A percentile compares a stretch with the other conserved stretches of the same genome.
Evolutionary conservation across 2,113 vertebrate species (phyloP).

Genomic region (Cyanocitta stelleri): DNA sequence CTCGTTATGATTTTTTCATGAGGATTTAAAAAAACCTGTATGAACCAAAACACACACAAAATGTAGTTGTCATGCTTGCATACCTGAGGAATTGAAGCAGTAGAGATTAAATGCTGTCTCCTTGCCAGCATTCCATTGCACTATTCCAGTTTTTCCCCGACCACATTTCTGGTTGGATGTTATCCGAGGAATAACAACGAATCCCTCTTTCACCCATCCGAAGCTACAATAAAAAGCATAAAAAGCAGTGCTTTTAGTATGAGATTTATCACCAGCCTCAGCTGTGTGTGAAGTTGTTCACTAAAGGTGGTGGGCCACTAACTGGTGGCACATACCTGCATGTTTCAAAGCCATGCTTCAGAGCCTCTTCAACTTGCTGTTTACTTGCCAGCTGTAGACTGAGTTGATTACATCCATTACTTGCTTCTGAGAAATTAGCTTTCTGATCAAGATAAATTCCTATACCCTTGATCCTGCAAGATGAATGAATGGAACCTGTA

Average conservation of each 20-base stretch:
- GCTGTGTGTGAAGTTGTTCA: not conserved
- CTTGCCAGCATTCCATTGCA: conserved; percentile 58
- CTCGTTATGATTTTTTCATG: not conserved
- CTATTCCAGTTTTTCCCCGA: conserved; percentile 70
- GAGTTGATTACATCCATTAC: conserved; percentile 67
- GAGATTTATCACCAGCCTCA: not conserved
- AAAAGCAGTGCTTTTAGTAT: not conserved
- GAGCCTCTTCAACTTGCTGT: conserved; percentile 73
- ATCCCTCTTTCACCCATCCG: conserved; percentile 84
- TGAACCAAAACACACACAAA: not conserved
- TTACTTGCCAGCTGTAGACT: conserved; percentile 76
- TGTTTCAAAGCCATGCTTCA: conserved; percentile 79
- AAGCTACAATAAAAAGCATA: conserved; percentile 71
- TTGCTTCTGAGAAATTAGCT: conserved; percentile 76
- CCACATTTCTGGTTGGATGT: conserved; percentile 77
- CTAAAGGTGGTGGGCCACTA: not conserved
- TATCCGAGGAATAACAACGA: conserved; percentile 80
- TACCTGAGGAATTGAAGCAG: conserved; percentile 89
- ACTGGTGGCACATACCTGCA: conserved; percentile 78
- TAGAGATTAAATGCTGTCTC: conserved; percentile 64
- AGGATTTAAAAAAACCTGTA: not conserved
- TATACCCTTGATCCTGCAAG: conserved; percentile 77
- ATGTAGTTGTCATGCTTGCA: not conserved
- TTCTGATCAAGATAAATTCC: conserved; percentile 51
- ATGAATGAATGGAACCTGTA: conserved; percentile 59